Conservation (phyloP, 2,113 vertebrate species). For the Hippolais icterina region DNA sequence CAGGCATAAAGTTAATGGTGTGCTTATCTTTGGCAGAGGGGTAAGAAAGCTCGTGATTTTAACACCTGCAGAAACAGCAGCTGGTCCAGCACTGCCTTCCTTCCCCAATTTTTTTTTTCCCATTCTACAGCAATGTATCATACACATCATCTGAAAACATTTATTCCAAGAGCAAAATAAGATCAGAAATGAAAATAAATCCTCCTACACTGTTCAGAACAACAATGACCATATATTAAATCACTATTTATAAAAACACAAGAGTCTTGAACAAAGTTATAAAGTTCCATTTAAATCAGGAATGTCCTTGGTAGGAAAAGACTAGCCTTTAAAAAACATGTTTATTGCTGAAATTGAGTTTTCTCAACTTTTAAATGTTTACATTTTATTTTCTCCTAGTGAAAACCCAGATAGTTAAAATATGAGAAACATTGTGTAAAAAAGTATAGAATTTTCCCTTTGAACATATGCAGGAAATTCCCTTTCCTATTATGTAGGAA, state of each 20-base stretch:
- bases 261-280: neutral
- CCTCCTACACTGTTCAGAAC: neutral
- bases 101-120: neutral
- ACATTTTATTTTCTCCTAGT: neutral
- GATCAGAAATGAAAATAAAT: neutral
- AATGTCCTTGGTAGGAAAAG: neutral
- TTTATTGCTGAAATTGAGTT: neutral
- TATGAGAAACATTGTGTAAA: neutral
- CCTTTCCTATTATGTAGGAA: neutral
- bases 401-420: neutral
- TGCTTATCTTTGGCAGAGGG: neutral
- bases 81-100: neutral
- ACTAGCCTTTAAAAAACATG: neutral
- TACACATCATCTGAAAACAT: neutral
- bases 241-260: neutral
- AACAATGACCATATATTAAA: neutral
- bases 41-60: neutral
- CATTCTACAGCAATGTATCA: neutral
- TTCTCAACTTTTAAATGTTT: neutral
- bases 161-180: neutral
- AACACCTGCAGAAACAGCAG: neutral
- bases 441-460: neutral
- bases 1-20: neutral
- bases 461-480: neutral
- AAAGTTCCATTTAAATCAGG: neutral